Evolutionary conservation across 2,888 invertebrate species (phyloP), one percentile per base, ranked within the genome.

Genomic region (Sphinx pinastri): DNA sequence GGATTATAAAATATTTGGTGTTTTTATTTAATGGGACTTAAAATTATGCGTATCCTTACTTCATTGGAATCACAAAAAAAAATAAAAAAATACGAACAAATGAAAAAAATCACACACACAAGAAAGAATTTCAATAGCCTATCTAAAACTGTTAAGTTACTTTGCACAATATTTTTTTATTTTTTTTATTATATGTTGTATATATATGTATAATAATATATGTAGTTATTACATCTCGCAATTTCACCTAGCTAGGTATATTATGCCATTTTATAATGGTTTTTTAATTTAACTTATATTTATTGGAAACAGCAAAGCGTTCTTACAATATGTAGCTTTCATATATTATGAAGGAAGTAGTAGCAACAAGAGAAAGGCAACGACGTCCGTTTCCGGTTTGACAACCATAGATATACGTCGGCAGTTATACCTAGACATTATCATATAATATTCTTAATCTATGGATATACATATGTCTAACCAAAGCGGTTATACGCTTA

Each of bases 161-260:
- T 83, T 82, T 82, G 81, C 84, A 82, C 81, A 84, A 84, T 83
- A 84, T 71, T 70, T 72, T 71, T 79, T 81, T 83, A 85, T 86
- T 84, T 88, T 86, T 88, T 87, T 87, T 84, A 84, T 85, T 85
- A 85, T 83, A 87, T 63, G 82, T 88, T 88, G 81, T 81, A 85
- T 86, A 86, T 87, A 69, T 71, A 67, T 54, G 52, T 69, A 67
- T 71, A 57, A 60, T 49, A 51, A 71, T 68, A 68, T 71, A 71
- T 68, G 66, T 71, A 38, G 45, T 69, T 25, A 67, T 69, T 84
- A 87, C 86, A 87, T 88, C 84, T 90, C 85, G 87, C 84, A 88
- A 87, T 89, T 89, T 88, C 79, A 81, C 88, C 91, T 90, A 91
- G 86, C 90, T 90, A 91, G 85, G 68, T 70, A 72, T 75, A 81